Conservation (phyloP, 2,113 vertebrate genomes). For the Lycaon pictus region DNA sequence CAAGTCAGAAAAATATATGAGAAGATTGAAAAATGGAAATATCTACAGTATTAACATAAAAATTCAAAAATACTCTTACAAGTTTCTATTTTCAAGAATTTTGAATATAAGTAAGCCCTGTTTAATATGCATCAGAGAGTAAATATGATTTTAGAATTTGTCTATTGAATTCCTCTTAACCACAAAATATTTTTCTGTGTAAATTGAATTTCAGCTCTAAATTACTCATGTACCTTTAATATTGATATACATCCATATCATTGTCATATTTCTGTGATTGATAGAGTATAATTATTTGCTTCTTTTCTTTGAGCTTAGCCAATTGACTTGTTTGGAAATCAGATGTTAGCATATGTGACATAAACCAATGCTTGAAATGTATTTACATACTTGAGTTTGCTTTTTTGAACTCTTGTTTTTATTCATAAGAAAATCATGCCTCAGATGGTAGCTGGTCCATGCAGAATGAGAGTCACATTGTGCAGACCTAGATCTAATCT, state of each 20-base stretch:
- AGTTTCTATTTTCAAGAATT: not conserved
- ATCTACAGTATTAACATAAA: not conserved
- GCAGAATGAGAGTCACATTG: not conserved
- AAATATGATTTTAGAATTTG: not conserved
- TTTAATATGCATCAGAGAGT: not conserved
- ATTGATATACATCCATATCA: not conserved
- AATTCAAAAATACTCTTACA: not conserved
- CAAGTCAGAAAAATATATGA: not conserved
- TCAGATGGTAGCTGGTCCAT: not conserved
- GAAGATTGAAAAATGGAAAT: not conserved
- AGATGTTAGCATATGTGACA: not conserved
- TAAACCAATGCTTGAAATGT: constrained; percentile 12
- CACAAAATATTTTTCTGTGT: not conserved
- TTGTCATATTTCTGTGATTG: not conserved
- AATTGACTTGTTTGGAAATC: constrained; percentile 16
- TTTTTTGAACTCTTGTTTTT: constrained; percentile 33
- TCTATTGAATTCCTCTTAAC: not conserved
- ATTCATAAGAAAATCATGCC: not conserved
- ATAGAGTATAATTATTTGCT: not conserved
- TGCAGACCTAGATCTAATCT: not conserved
- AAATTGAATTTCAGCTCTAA: constrained; percentile 47
- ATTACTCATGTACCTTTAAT: not conserved
- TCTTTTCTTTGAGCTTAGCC: not conserved
- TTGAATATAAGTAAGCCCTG: not conserved
- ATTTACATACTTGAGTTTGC: not conserved